Base-by-base conservation (phyloP, 2,888 invertebrate species). In the Sesamia inferens region DNA sequence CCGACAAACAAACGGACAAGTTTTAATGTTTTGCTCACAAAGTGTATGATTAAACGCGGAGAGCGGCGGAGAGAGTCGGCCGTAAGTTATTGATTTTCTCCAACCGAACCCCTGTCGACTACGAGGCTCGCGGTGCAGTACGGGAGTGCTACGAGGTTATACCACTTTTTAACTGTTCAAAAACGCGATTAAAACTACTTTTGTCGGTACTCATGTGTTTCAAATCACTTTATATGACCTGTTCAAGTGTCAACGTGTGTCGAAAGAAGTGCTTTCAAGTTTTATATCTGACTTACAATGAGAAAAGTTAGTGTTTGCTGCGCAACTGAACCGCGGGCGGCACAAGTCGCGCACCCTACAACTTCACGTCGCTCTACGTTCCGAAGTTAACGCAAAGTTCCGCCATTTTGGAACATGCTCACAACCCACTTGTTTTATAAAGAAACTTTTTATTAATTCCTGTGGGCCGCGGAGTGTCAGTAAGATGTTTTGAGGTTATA, bases 381-480 rank as follows among this genome's bases (percentile, higher is more conserved):
- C 94, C 96, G 96, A 96, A 96, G 96, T 96, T 96, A 95, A 94
- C 96, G 94, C 96, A 93, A 96, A 96, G 96, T 96, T 96, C 96
- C 96, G 96, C 96, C 96, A 96, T 96, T 96, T 96, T 96, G 96
- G 96, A 95, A 96, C 96, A 96, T 96, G 96, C 96, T 96, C 96
- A 96, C 96, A 96, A 96, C 96, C 96, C 95, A 96, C 96, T 96
- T 96, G 96, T 96, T 96, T 96, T 96, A 95, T 96, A 96, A 96
- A 96, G 96, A 96, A 96, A 96, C 96, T 96, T 96, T 96, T 96
- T 96, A 96, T 96, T 96, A 96, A 96, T 96, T 96, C 96, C 95
- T 96, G 95, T 96, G 95, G 96, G 94, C 95, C 96, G 95, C 95
- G 95, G 95, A 95, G 96, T 95, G 95, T 95, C 96, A 95, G 96